Conservation (phyloP, 2,797 vertebrate genomes). For the Lerista edwardsae region DNA sequence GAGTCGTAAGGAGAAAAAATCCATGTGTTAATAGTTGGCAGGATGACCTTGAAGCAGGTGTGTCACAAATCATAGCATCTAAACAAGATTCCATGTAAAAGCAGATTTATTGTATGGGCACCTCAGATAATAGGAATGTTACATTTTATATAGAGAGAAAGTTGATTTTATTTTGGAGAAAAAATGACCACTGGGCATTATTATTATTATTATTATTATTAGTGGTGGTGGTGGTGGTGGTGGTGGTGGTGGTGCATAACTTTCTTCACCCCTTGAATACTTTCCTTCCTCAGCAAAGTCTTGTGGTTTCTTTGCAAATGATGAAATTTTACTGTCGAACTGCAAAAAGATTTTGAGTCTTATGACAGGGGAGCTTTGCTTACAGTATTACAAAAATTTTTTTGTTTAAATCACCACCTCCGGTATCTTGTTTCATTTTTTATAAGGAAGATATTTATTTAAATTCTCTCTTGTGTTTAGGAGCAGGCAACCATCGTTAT, state of each 20-base stretch:
- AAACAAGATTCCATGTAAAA: conserved; percentile 9
- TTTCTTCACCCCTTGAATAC: conserved; percentile 48
- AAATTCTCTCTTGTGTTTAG: conserved; percentile 75
- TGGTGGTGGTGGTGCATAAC: too few species aligned
- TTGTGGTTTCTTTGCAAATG: conserved; percentile 47
- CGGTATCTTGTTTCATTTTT: conserved; percentile 30
- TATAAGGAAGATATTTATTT: conserved; percentile 38
- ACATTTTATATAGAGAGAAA: conserved; percentile 28
- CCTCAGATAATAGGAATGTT: conserved; percentile 8
- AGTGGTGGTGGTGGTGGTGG: too few species aligned
- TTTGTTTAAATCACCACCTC: background rate
- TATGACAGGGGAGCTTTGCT: background rate
- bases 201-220: too few species aligned
- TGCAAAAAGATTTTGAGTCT: background rate
- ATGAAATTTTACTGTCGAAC: background rate
- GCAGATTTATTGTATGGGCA: background rate
- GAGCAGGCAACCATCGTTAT: conserved; percentile 97
- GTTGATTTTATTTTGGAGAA: conserved; percentile 44
- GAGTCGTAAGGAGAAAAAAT: background rate
- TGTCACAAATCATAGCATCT: background rate
- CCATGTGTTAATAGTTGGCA: background rate
- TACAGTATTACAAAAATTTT: background rate
- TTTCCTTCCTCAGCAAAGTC: conserved; percentile 59
- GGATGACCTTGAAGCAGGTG: background rate
- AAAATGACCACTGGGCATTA: conserved; percentile 23